phyloP scores from a whole-genome alignment of 2,113 vertebrate genomes.

The Daubentonia madagascariensis region DNA sequence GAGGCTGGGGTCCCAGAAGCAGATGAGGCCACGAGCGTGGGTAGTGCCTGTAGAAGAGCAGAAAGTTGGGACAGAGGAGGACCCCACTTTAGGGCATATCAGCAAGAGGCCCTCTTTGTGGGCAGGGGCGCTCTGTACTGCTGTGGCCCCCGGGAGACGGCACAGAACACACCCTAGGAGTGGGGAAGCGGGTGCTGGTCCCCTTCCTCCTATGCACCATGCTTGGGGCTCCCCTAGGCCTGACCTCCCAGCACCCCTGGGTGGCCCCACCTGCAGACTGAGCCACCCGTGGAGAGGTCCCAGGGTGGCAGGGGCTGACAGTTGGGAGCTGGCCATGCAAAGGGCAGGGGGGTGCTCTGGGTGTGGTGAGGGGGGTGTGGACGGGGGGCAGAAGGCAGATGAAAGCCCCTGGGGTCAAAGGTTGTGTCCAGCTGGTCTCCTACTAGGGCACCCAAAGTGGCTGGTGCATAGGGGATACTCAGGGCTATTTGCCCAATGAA shows the following conservation, averaged over 20 bases:
- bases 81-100: neutral
- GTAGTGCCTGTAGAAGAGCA: neutral
- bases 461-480: neutral
- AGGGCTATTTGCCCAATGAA: neutral
- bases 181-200: neutral
- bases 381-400: neutral
- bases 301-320: neutral
- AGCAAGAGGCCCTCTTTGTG: neutral
- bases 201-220: neutral
- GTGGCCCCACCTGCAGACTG: neutral
- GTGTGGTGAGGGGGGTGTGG: neutral
- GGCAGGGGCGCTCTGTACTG: neutral
- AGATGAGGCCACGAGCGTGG: neutral
- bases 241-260: too few relatives aligned
- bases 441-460: neutral
- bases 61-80: neutral
- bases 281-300: neutral
- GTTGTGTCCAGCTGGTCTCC: neutral
- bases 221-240: neutral
- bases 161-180: neutral
- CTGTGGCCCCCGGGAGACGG: neutral
- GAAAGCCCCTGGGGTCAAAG: neutral
- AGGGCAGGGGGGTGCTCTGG: neutral
- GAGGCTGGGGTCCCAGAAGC: neutral
- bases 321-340: neutral